Percentiles rank a stretch among this genome's conserved stretches.
These are phyloP conservation scores for Drosophila helvetica DNA, from an alignment of 2,888 invertebrate species.

Conservation along the genomic window DNA sequence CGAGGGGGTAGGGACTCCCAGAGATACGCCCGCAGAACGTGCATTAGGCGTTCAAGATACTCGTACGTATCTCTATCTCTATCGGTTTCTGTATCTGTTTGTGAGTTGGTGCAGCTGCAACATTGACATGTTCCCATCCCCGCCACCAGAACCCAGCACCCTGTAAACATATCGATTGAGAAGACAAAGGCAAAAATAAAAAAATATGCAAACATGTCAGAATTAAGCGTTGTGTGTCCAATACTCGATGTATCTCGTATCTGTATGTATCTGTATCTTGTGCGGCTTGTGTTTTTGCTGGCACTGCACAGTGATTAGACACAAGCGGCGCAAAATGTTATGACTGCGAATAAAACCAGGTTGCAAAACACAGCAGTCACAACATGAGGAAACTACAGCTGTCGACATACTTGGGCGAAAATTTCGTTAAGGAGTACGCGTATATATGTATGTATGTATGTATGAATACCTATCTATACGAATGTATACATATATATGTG, in stretches of 20 bases:
- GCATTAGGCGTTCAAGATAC: conserved; percentile 44
- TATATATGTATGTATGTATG: conserved; percentile 5
- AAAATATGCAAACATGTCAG: conserved; percentile 71
- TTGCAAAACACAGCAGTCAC: conserved; percentile 76
- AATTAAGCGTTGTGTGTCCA: conserved; percentile 64
- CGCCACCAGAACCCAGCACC: conserved; percentile 48
- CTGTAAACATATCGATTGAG: conserved; percentile 71
- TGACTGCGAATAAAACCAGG: conserved; percentile 77
- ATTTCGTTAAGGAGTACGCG: conserved; percentile 2
- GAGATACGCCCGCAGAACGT: conserved; percentile 27
- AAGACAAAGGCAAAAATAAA: conserved; percentile 35
- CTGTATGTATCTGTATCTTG: conserved; percentile 64
- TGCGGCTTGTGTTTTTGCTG: conserved; percentile 29
- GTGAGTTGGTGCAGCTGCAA: conserved; percentile 1
- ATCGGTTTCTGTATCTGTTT: conserved; percentile 12
- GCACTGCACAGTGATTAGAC: conserved; percentile 66
- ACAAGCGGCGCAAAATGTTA: conserved; percentile 67
- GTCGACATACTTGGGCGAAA: conserved; percentile 55
- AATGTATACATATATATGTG: conserved; percentile 6
- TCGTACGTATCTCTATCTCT: conserved; percentile 23
- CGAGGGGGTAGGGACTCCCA: conserved; percentile 8
- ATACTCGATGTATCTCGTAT: conserved; percentile 73
- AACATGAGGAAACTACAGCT: conserved; percentile 53
- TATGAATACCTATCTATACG: conserved; percentile 3
- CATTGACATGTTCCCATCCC: conserved; percentile 14